Conservation (phyloP, 1,140 invertebrate genomes). For the Drosophila insularis region DNA sequence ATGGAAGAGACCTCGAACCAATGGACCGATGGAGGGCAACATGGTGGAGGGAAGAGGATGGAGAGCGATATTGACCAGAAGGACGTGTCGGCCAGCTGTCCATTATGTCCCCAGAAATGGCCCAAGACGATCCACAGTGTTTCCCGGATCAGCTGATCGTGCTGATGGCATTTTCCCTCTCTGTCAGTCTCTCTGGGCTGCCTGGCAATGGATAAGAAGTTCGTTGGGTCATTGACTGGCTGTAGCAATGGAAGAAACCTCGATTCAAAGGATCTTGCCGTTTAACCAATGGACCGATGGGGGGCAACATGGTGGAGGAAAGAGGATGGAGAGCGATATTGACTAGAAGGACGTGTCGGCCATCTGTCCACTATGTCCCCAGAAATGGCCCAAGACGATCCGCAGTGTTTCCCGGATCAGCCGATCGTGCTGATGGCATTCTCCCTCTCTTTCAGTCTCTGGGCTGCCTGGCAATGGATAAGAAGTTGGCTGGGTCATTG, state of each 20-base stretch:
- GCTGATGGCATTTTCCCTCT: background rate
- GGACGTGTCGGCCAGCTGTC: conserved; percentile 5
- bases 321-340: no score
- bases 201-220: background rate
- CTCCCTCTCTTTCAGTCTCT: no score
- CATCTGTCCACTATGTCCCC: no score
- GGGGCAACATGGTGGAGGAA: no score
- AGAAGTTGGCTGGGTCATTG: no score
- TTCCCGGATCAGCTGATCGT: conserved; percentile 16
- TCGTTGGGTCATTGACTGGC: conserved; percentile 32
- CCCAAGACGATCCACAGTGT: background rate
- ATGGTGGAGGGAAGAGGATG: no score
- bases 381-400: no score
- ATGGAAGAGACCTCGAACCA: conserved; percentile 31
- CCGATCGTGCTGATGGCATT: no score
- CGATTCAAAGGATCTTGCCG: conserved; percentile 29
- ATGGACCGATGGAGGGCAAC: conserved; percentile 11
- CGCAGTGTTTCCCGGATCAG: no score
- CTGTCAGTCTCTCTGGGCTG: background rate
- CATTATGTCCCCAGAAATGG: no score
- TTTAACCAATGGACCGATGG: conserved; percentile 29
- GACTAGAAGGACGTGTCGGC: no score
- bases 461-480: no score
- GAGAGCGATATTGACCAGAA: conserved; percentile 35
- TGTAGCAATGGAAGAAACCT: conserved; percentile 36